These are phyloP conservation scores for Hedychridium roseum DNA, from an alignment of 2,888 invertebrate species.

Conservation along the genomic window DNA sequence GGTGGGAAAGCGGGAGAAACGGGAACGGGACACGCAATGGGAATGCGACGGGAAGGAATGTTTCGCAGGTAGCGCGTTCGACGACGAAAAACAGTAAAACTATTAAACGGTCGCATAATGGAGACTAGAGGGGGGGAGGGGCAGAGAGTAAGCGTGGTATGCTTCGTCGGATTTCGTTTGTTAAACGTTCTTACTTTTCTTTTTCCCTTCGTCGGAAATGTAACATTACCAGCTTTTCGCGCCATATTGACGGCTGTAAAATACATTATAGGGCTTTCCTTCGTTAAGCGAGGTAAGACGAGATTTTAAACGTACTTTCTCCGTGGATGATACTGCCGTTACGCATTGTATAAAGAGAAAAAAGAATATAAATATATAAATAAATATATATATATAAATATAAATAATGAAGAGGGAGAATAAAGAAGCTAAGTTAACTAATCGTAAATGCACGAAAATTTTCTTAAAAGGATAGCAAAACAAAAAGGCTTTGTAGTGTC, in stretches of 20 bases:
- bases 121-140: constrained; percentile 21
- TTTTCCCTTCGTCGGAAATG: no score
- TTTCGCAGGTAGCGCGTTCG: no score
- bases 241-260: constrained; percentile 47
- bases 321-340: constrained; percentile 54
- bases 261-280: constrained; percentile 40
- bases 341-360: constrained; percentile 39
- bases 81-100: constrained; percentile 6
- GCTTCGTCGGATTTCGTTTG: constrained; percentile 38
- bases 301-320: constrained; percentile 48
- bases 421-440: constrained; percentile 37
- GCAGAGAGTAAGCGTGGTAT: constrained; percentile 28
- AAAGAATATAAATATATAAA: constrained; percentile 13
- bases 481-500: constrained; percentile 44
- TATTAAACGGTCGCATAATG: constrained; percentile 10
- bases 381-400: constrained; percentile 4
- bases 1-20: constrained; percentile 3
- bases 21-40: background rate
- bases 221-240: constrained; percentile 75
- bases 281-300: constrained; percentile 43
- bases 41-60: background rate
- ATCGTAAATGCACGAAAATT: constrained; percentile 45
- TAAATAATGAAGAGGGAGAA: background rate
- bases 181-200: constrained; percentile 36
- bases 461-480: constrained; percentile 43